These are phyloP conservation scores for Myotis davidii DNA, from an alignment of 2,113 vertebrate species.

Conservation along the genomic window DNA sequence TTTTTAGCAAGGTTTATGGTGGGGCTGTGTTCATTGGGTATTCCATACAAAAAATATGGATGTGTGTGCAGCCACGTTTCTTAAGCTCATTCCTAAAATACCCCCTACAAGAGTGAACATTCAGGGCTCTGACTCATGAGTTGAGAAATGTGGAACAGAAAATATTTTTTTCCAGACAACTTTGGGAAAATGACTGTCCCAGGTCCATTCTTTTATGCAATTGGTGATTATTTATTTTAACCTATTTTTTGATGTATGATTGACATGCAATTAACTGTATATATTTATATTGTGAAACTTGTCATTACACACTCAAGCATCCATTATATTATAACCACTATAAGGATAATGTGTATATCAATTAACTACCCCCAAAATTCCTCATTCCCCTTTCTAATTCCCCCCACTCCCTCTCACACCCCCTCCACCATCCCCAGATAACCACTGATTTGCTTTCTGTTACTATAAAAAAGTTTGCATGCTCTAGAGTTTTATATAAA, in stretches of 20 bases:
- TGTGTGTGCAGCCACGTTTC: neutral
- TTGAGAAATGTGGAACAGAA: neutral
- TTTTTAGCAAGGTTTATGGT: neutral
- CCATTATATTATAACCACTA: neutral
- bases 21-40: neutral
- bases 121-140: neutral
- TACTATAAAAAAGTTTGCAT: neutral
- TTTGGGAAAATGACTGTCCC: neutral
- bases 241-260: neutral
- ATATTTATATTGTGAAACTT: neutral
- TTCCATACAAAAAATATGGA: neutral
- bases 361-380: neutral
- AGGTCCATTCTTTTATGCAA: neutral
- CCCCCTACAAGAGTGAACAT: neutral
- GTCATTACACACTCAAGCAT: neutral
- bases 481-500: neutral
- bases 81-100: neutral
- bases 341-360: neutral
- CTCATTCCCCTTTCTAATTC: neutral
- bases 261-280: neutral
- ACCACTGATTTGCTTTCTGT: neutral
- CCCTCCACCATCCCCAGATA: neutral
- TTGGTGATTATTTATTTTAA: neutral
- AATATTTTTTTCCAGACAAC: neutral
- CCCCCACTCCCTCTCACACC: neutral